Evolutionary conservation across 2,888 invertebrate species (phyloP).

Genomic region (Rhaphigaster nebulosa): DNA sequence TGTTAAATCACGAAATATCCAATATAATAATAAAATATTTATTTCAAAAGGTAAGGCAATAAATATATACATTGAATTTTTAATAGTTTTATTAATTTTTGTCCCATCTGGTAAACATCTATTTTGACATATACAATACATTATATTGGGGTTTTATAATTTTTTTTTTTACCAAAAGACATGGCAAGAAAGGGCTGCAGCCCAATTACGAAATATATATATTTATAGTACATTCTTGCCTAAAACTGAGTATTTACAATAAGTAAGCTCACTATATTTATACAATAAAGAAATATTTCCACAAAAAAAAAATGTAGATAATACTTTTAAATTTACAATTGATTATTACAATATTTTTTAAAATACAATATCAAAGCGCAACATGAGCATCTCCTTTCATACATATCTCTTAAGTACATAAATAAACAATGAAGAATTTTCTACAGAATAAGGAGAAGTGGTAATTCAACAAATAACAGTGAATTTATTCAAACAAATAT

Average conservation of each 20-base stretch:
- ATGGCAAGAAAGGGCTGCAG: conserved; percentile 41
- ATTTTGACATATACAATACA: conserved; percentile 63
- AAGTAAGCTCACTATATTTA: conserved; percentile 59
- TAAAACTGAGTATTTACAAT: conserved; percentile 53
- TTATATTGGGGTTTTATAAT: conserved; percentile 55
- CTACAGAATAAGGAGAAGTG: neutral
- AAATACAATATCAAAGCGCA: conserved; percentile 39
- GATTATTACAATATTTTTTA: conserved; percentile 9
- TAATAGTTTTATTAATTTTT: conserved; percentile 53
- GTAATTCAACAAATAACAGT: neutral
- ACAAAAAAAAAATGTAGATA: conserved; percentile 4
- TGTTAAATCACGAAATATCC: no score
- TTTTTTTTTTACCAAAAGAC: conserved; percentile 59
- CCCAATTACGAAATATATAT: conserved; percentile 58
- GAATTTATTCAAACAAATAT: neutral
- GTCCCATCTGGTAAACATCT: conserved; percentile 62
- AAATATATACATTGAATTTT: conserved; percentile 29
- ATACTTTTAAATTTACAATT: conserved; percentile 12
- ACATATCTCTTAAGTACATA: neutral
- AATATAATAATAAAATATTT: no score
- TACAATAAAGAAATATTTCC: conserved; percentile 25
- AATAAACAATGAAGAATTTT: neutral
- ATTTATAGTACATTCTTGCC: conserved; percentile 59
- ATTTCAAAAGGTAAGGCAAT: no score
- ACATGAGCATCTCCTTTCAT: conserved; percentile 33